Conservation (phyloP, 2,113 vertebrate species). For the Plecotus auritus region DNA sequence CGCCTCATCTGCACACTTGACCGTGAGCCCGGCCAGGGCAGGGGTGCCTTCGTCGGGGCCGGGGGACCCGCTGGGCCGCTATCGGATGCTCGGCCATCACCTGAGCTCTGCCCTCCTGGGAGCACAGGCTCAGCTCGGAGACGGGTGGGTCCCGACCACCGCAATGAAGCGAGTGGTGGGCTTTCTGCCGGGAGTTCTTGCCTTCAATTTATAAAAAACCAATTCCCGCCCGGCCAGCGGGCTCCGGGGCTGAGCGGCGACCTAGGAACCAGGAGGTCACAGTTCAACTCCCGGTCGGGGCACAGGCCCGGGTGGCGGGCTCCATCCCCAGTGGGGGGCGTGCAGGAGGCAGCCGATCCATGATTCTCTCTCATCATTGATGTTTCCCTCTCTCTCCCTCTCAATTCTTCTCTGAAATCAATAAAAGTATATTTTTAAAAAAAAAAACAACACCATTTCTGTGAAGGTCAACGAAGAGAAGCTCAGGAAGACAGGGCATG, state of each 20-base stretch:
- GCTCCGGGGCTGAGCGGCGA: no score
- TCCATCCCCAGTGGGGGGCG: no score
- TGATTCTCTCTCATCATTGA: no score
- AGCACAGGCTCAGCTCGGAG: not conserved
- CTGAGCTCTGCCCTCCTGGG: not conserved
- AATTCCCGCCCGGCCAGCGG: not conserved
- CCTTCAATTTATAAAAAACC: not conserved
- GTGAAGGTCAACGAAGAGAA: not conserved
- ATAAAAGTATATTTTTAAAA: no score
- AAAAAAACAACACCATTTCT: not conserved
- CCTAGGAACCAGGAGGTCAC: no score
- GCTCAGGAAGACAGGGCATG: no score
- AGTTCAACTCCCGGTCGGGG: no score
- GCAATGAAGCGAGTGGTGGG: not conserved
- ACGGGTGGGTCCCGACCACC: not conserved
- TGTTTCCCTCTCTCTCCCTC: no score
- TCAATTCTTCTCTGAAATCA: no score
- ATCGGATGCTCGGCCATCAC: fast-evolving
- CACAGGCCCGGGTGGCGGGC: fast-evolving
- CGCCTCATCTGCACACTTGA: not conserved
- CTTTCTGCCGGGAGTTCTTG: not conserved
- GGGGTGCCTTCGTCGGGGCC: not conserved
- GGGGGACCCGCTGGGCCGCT: not conserved
- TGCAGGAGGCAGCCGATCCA: no score
- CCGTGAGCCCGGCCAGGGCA: not conserved